phyloP scores from a whole-genome alignment of 2,113 vertebrate species.

The Xenopus borealis region DNA sequence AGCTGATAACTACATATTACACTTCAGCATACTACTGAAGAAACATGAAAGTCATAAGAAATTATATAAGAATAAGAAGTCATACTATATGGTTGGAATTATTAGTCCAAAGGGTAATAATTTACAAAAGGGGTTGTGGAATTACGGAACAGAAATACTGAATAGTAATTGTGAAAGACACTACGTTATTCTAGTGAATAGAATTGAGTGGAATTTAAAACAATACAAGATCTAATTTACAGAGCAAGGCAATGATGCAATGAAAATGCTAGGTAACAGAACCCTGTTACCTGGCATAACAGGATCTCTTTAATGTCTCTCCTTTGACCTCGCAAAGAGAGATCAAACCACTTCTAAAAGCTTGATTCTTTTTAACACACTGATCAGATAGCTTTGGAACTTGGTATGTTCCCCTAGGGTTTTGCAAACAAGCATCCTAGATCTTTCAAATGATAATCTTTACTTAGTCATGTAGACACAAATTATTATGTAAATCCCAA shows the following conservation, averaged over 20 bases:
- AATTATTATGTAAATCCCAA: constrained; percentile 60
- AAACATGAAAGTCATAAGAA: too few species aligned
- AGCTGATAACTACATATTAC: too few species aligned
- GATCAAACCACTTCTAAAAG: constrained; percentile 75
- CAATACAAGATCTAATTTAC: constrained; percentile 14
- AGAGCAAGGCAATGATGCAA: constrained; percentile 5
- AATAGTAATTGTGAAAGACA: too few species aligned
- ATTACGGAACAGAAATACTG: too few species aligned
- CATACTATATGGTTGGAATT: too few species aligned
- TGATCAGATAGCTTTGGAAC: constrained; percentile 68
- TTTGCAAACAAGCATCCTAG: constrained; percentile 65
- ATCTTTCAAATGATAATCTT: constrained; percentile 64
- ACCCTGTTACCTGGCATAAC: background rate
- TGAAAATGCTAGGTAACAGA: background rate
- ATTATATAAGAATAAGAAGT: too few species aligned
- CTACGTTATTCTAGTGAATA: too few species aligned
- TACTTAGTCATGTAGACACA: constrained; percentile 60
- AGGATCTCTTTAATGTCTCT: constrained; percentile 55
- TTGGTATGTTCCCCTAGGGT: constrained; percentile 64
- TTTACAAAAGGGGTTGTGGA: too few species aligned
- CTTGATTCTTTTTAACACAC: constrained; percentile 66
- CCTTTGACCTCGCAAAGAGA: constrained; percentile 72
- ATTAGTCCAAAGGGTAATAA: too few species aligned
- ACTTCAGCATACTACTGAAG: too few species aligned
- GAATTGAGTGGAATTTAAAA: constrained; percentile 9